phyloP scores from a whole-genome alignment of 2,113 vertebrate genomes.

The Platysternon megacephalum region DNA sequence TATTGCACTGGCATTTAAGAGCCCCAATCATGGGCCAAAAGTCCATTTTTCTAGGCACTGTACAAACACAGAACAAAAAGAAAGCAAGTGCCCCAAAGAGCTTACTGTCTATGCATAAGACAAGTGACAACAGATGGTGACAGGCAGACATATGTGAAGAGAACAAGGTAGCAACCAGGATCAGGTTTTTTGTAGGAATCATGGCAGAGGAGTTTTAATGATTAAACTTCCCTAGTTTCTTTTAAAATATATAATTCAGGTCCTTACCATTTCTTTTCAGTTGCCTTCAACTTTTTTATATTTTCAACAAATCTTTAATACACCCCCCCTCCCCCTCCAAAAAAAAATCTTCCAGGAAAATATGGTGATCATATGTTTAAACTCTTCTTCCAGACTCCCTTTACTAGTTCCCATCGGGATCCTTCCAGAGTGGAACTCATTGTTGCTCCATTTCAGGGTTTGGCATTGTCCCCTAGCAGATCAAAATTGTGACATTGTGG shows the following conservation, averaged over 20 bases:
- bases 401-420: not conserved
- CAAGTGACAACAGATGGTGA: not conserved
- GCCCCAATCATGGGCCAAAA: not conserved
- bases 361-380: not conserved
- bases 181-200: not conserved
- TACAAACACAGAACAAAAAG: not conserved
- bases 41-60: not conserved
- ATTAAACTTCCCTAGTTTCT: not conserved
- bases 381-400: not conserved
- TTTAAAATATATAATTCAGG: not conserved
- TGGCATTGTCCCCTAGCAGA: not conserved
- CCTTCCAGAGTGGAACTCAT: not conserved
- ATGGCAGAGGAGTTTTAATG: not conserved
- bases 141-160: not conserved
- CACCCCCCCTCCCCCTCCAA: fast-evolving
- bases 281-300: not conserved
- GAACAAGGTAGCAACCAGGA: fast-evolving
- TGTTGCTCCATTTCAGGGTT: not conserved
- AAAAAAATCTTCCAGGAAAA: not conserved
- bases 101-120: not conserved
- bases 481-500: not conserved
- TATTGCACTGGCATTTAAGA: not conserved
- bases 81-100: not conserved
- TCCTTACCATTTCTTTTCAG: not conserved
- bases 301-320: not conserved